These are phyloP conservation scores for Lepidocyrtinus sp. DNA, from an alignment of 2,888 invertebrate genomes.

Conservation along the genomic window DNA sequence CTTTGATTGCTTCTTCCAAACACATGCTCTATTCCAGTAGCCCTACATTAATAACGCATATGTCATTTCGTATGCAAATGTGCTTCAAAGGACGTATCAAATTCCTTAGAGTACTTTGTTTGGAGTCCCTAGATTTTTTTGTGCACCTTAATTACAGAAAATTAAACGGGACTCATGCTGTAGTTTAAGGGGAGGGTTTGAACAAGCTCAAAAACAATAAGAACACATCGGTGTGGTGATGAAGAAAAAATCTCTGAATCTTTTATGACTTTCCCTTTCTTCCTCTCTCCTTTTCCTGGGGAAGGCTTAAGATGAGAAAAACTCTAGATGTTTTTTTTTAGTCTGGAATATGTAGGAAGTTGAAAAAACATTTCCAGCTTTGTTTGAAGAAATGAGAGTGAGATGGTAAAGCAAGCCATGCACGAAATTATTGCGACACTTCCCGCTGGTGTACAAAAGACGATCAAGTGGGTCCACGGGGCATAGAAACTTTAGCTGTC, in stretches of 20 bases:
- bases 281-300: too few relatives aligned
- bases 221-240: too few relatives aligned
- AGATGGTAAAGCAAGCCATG: too few relatives aligned
- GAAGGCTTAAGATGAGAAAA: background rate
- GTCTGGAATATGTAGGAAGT: too few relatives aligned
- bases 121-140: background rate
- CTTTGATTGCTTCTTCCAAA: background rate
- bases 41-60: too few relatives aligned
- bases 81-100: background rate
- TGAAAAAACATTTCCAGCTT: background rate
- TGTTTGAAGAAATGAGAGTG: too few relatives aligned
- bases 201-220: too few relatives aligned
- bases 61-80: conserved; percentile 31
- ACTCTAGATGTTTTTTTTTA: background rate
- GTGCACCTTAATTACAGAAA: conserved; percentile 21
- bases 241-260: background rate
- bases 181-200: too few relatives aligned
- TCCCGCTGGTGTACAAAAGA: too few relatives aligned
- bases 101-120: background rate
- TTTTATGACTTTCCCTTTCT: conserved; percentile 29
- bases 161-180: conserved; percentile 23
- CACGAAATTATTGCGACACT: too few relatives aligned
- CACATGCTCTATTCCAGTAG: conserved; percentile 28
- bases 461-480: too few relatives aligned
- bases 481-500: too few relatives aligned